Base-by-base conservation (phyloP, 2,797 vertebrate species). In the Serranus cabrilla region DNA sequence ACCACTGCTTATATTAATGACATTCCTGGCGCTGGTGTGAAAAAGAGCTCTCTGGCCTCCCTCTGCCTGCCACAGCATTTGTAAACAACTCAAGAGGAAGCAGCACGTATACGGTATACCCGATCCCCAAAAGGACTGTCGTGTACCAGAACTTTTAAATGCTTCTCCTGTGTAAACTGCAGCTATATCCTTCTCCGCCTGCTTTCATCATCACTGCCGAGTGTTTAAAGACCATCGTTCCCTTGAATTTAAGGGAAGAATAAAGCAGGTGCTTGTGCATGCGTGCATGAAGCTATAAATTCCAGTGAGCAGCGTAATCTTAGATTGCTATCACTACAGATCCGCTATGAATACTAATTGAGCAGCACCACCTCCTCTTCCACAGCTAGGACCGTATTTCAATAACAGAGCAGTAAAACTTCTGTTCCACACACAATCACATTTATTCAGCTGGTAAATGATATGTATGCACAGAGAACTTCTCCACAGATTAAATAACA, bases 1-100 rank as follows among this genome's bases (percentile, higher is more conserved):
- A 85, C 78, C 68, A 39, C 73, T 81, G 75, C 86, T 87, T 88
- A 86, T 88, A 89, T 87, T 84, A 86, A 89, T 90, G 88, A 83
- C 86, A 91, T 94, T 94, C 87, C 87, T 91, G 86, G 83, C 88
- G 75, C 56, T 54, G 68, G 80, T 76, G 82, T 89, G 80, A 84
- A 89, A 88, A 76, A 52, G 62, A 69, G 40, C 74, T 68, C 70
- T 69, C 62, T 69, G 75, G 73, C 86, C 79, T 75, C 63, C 57
- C 66, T 80, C 81, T 56, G 71, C 68, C 64, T 56, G 71, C 78
- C 43, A 40, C 71, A 42, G 84, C 77, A 74, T 87, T 89, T 77
- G 87, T 92, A 91, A 94, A 92, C 89, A 91, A 80, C 79, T 82
- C 64, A 21, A 60, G 58, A 70, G 76, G 82, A 78, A 80, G 74